Evolutionary conservation across 1,140 invertebrate species (phyloP), one percentile per base, ranked within the genome.

Genomic region (Polypedilum pembai): DNA sequence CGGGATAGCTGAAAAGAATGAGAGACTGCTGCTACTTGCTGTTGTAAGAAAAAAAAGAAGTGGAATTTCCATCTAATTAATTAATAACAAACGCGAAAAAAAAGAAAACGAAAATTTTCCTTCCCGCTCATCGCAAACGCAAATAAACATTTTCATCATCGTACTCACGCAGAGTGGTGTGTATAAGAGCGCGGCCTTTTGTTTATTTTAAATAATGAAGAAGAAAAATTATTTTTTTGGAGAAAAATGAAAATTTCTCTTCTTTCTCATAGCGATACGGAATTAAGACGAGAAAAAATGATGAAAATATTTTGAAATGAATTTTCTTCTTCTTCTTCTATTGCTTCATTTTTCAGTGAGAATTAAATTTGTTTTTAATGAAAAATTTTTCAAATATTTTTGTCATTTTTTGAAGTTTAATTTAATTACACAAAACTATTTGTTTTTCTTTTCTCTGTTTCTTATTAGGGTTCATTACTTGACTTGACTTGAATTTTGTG

Each of bases 81-180:
- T 12, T 56, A 56, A 56, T 56, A 56, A 56, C n/a, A 56, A 56
- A 56, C 12, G n/a, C 8, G 45, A 33, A 33, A 33, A 33, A 33
- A 33, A 33, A 33, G 5, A 33, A 33, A 33, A 33, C 12, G 10
- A 56, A 56, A 56, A n/a, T 56, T 56, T 56, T 4, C 45, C n/a
- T 56, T 56, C 45, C n/a, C n/a, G 45, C n/a, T 56, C 45, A n/a
- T 45, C 41, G 15, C 12, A 56, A 56, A 56, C 12, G 45, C 45
- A 56, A 56, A 56, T 56, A 56, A 56, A 56, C 45, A 56, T n/a
- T n/a, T 15, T 56, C 45, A n/a, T n/a, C 45, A 56, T 56, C 10
- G 12, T 4, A 56, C 12, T 56, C 45, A 56, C 45, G 45, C 45
- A n/a, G 45, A 12, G 10, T 33, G 24, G 10, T 33, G 24, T 33